phyloP scores from a whole-genome alignment of 1,140 invertebrate genomes.

The Apolygus lucorum region DNA sequence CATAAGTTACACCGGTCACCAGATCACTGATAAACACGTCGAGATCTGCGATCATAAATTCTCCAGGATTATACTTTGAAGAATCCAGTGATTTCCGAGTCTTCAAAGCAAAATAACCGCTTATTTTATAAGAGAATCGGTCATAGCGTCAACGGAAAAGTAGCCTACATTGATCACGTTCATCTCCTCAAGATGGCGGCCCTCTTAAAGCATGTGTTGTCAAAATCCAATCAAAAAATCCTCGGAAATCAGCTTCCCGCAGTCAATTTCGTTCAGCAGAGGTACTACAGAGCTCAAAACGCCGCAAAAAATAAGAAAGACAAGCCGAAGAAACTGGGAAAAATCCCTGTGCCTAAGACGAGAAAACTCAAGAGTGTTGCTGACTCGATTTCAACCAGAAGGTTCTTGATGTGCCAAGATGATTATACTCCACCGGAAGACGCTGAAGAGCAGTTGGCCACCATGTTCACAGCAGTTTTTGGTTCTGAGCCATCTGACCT shows the following conservation, averaged over 20 bases:
- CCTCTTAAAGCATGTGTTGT: not conserved
- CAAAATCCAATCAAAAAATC: not conserved
- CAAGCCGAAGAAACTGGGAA: slow-evolving; percentile 45
- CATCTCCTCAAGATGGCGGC: slow-evolving; percentile 51
- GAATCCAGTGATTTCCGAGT: too few relatives aligned
- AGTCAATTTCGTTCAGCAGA: not conserved
- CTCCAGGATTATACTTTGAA: too few relatives aligned
- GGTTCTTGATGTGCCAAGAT: slow-evolving; percentile 66
- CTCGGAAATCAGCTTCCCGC: not conserved
- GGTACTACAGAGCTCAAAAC: slow-evolving; percentile 2
- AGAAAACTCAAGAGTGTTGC: slow-evolving; percentile 44
- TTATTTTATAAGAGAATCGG: too few relatives aligned
- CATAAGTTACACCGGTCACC: too few relatives aligned
- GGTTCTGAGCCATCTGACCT: slow-evolving; percentile 30
- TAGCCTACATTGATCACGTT: too few relatives aligned
- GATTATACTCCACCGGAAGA: slow-evolving; percentile 59
- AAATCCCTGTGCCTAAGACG: slow-evolving; percentile 28
- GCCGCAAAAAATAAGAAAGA: slow-evolving; percentile 31
- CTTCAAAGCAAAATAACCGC: too few relatives aligned
- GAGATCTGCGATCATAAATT: too few relatives aligned
- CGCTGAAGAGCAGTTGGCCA: slow-evolving; percentile 47
- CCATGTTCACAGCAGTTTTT: slow-evolving; percentile 47
- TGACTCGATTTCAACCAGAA: slow-evolving; percentile 50
- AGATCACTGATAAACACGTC: too few relatives aligned
- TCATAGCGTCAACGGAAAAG: too few relatives aligned